A percentile compares a stretch with the other conserved stretches of the same genome.
Evolutionary conservation across 2,888 invertebrate species (phyloP).

Genomic region (Dicycla oo): DNA sequence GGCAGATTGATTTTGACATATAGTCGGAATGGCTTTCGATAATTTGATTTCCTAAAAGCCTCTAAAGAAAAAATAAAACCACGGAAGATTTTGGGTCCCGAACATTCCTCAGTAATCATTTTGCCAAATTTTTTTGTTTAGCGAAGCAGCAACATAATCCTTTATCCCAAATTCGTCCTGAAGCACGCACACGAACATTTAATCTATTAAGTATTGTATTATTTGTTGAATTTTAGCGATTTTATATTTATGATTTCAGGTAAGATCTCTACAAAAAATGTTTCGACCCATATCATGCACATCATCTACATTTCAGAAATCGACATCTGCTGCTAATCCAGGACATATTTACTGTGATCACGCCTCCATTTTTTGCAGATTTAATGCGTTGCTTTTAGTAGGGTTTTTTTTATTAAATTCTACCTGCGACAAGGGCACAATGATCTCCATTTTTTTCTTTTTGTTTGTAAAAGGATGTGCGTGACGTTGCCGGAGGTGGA

Average conservation of each 20-base stretch:
- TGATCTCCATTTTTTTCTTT: conserved; percentile 79
- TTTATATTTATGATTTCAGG: conserved; percentile 71
- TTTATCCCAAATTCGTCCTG: conserved; percentile 57
- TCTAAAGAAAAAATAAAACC: conserved; percentile 5
- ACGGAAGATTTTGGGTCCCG: conserved; percentile 4
- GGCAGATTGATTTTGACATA: too few species aligned
- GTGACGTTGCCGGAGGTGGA: conserved; percentile 87
- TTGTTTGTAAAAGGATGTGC: conserved; percentile 86
- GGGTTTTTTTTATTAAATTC: conserved; percentile 74
- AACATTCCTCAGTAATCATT: conserved; percentile 37
- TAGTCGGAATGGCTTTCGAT: not conserved
- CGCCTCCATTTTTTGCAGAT: conserved; percentile 83
- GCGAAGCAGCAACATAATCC: conserved; percentile 59
- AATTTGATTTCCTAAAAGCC: not conserved
- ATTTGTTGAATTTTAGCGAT: conserved; percentile 53
- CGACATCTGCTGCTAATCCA: conserved; percentile 86
- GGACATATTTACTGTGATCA: conserved; percentile 82
- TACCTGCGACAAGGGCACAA: conserved; percentile 87
- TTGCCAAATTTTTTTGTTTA: conserved; percentile 45
- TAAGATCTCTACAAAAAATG: conserved; percentile 70
- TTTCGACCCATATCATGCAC: conserved; percentile 80
- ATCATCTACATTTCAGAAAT: conserved; percentile 77
- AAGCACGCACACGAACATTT: conserved; percentile 46
- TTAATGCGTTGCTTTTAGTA: conserved; percentile 76
- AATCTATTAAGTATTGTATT: conserved; percentile 42